Percentiles rank a stretch among this genome's conserved stretches.
Conservation (phyloP, 2,888 invertebrate species). For the Nemurella pictetii region DNA sequence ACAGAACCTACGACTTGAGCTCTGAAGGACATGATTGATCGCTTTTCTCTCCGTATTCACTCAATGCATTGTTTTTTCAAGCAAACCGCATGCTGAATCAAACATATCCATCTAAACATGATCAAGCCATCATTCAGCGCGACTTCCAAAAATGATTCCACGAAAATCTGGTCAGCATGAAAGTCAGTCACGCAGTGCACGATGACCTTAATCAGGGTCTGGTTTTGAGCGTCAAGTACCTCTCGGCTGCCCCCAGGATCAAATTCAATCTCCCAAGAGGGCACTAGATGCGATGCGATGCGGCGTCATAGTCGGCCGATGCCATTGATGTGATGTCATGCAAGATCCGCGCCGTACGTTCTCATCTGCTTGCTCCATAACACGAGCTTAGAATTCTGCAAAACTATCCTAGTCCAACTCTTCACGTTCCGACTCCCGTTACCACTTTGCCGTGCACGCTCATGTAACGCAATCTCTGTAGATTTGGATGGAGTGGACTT, state of each 20-base stretch:
- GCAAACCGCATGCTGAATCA: not conserved
- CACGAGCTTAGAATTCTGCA: constrained; percentile 1
- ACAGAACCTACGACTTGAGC: not conserved
- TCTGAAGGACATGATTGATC: not conserved
- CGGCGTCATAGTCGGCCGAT: not conserved
- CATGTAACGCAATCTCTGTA: not conserved
- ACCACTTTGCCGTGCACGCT: not conserved
- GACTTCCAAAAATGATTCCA: not conserved
- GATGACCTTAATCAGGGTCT: constrained; percentile 28
- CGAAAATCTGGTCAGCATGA: not conserved
- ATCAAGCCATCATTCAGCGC: not conserved
- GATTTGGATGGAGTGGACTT: too few relatives aligned
- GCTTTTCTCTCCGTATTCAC: not conserved
- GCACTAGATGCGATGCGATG: constrained; percentile 3
- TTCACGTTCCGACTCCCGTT: not conserved
- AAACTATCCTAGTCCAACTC: not conserved
- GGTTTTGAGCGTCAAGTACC: constrained; percentile 20
- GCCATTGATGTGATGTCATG: constrained; percentile 28
- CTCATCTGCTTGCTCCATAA: constrained; percentile 1
- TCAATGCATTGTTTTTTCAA: not conserved
- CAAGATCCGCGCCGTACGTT: not conserved
- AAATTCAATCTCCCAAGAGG: constrained; percentile 31
- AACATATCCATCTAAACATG: not conserved
- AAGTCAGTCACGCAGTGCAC: not conserved
- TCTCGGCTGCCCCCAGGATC: constrained; percentile 7